Percentiles rank a stretch among this genome's conserved stretches.
phyloP scores from a whole-genome alignment of 2,888 invertebrate genomes.

The Chymomyza fuscimana region DNA sequence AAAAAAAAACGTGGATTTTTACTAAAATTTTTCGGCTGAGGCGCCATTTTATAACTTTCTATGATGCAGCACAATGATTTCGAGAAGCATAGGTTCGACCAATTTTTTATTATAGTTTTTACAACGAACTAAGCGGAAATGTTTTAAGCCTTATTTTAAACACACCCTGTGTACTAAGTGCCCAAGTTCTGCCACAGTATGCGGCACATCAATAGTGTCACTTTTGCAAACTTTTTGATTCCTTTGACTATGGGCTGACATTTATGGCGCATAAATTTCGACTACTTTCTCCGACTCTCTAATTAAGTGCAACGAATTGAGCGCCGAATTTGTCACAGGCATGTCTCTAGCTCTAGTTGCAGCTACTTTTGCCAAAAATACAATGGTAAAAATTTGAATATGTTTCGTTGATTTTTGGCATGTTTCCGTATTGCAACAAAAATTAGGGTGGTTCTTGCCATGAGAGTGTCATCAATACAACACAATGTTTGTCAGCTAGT shows the following conservation, averaged over 20 bases:
- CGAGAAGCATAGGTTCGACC: too few species aligned
- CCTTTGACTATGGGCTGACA: slow-evolving; percentile 43
- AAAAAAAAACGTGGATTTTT: too few species aligned
- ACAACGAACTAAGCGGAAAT: too few species aligned
- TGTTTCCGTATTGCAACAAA: not conserved
- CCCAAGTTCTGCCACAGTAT: too few species aligned
- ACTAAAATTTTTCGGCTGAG: too few species aligned
- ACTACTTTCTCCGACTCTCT: slow-evolving; percentile 55
- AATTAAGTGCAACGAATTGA: slow-evolving; percentile 69
- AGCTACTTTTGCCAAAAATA: not conserved
- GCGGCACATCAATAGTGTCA: too few species aligned
- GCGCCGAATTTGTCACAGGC: not conserved
- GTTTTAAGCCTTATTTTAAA: too few species aligned
- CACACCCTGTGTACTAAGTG: too few species aligned
- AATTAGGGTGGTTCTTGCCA: slow-evolving; percentile 40
- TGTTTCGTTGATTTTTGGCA: not conserved
- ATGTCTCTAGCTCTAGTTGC: not conserved
- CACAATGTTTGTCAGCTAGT: slow-evolving; percentile 68
- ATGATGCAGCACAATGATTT: too few species aligned
- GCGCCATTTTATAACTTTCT: too few species aligned
- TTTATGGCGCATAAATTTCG: slow-evolving; percentile 68
- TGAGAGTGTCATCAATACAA: slow-evolving; percentile 63
- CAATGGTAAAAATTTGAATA: slow-evolving; percentile 5
- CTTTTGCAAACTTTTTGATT: too few species aligned
- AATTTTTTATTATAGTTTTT: too few species aligned